Evolutionary conservation across 2,113 vertebrate genomes (phyloP), one percentile per base, ranked within the genome.

Genomic region (Xyrauchen texanus): DNA sequence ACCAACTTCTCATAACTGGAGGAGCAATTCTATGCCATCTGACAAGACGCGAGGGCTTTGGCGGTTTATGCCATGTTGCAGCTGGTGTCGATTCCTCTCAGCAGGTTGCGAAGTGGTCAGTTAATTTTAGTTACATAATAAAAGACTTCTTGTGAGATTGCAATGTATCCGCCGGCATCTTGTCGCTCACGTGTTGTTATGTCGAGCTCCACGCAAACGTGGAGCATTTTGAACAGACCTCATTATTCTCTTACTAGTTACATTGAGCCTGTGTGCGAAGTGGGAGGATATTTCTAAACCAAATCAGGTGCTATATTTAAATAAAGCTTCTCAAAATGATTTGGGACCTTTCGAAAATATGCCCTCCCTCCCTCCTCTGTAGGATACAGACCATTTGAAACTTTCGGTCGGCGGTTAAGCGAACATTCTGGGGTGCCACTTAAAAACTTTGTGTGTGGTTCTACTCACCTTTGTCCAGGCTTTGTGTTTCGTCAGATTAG

Each of bases 271-370:
- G 60, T 63, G 76, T 79, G 55, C 51, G 13, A 72, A 71, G 53
- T 51, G 67, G 78, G 82, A 84, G 70, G 82, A 77, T 13, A 45
- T 57, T 81, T 86, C 66, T 51, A 15, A 86, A 84, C 79, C 83
- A 85, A 85, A 83, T 89, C 83, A 79, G 90, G 92, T 93, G 90
- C 91, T 91, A 90, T 88, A 87, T 90, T 81, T 81, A 91, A 90
- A 86, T 86, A 85, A 86, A 79, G 85, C 84, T 90, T 86, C 84
- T 90, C 85, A 81, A 89, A 78, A 57, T 13, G 61, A 73, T 83
- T 70, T 83, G 80, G 80, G 74, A 68, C 11, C 10, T 75, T 75
- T 68, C 15, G 3, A 74, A 15, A 81, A 81, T 60, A 75, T 52
- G 47, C 16, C 63, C 55, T 34, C 44, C 69, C 45, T 69, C 71